Base-by-base conservation (phyloP, 2,888 invertebrate genomes). In the Orthosia gothica region DNA sequence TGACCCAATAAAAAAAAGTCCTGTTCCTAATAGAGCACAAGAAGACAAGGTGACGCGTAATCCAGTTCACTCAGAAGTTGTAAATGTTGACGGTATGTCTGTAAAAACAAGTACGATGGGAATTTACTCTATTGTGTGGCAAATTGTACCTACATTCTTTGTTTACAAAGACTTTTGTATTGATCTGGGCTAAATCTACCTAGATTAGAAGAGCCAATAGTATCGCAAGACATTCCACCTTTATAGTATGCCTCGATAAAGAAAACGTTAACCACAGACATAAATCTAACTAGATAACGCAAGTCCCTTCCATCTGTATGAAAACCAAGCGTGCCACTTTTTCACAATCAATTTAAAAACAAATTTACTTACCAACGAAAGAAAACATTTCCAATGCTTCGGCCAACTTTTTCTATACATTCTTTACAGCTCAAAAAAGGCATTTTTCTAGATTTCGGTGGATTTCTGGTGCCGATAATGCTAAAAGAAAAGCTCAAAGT, bases 11-110 rank as follows among this genome's bases (percentile, higher is more conserved):
- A n/a, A n/a, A n/a, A n/a, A n/a, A n/a, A n/a, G n/a, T n/a, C n/a
- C n/a, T n/a, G n/a, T n/a, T n/a, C 40, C 40, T 40, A 83, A 74
- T 83, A 18, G 49, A 74, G 52, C 58, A 23, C 26, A 32, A 47
- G 47, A 49, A 15, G 47, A 59, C 52, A 32, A 40, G 52, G 26
- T 18, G 47, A 59, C 52, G 62, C 59, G 54, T 67, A 67, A 54
- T 64, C 26, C 40, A 77, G 64, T 74, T 74, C 57, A 26, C 61
- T 62, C 61, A n/a, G 23, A 45, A 57, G 47, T 68, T 61, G 52
- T 58, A 18, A 70, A 58, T 52, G 32, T 67, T 40, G 66, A n/a
- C 23, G 23, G 50, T 72, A 23, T 55, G n/a, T 70, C 59, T 65
- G 50, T 52, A 58, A 47, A 20, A 79, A 65, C 16, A 32, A 64